Evolutionary conservation across 2,888 invertebrate species (phyloP).

Genomic region (Iphiclides podalirius): DNA sequence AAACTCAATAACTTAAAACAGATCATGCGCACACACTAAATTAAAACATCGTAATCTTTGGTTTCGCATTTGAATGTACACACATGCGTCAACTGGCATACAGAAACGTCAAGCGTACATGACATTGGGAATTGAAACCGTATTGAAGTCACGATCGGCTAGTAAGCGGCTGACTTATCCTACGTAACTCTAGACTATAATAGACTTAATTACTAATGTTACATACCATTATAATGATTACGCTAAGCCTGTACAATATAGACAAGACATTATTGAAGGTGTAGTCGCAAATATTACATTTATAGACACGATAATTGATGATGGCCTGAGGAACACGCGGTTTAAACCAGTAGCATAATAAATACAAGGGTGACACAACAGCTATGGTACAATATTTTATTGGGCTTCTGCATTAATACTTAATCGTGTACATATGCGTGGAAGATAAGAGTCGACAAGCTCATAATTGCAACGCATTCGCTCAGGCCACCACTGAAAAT

Average conservation of each 20-base stretch:
- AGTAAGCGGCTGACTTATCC: background rate
- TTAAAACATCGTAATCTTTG: slow-evolving; percentile 9
- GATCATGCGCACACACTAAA: too few relatives aligned
- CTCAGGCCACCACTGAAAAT: background rate
- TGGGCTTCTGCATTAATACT: too few relatives aligned
- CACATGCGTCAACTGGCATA: background rate
- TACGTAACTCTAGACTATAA: background rate
- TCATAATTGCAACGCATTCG: background rate
- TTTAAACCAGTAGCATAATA: too few relatives aligned
- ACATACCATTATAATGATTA: background rate
- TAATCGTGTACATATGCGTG: too few relatives aligned
- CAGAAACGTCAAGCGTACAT: background rate
- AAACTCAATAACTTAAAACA: too few relatives aligned
- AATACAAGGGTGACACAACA: too few relatives aligned
- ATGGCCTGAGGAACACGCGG: background rate
- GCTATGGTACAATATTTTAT: too few relatives aligned
- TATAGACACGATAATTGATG: background rate
- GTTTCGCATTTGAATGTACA: slow-evolving; percentile 7
- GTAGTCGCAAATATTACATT: background rate
- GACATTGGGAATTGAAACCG: background rate
- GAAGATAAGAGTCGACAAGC: too few relatives aligned
- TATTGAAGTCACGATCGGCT: slow-evolving; percentile 2
- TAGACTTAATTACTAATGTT: background rate
- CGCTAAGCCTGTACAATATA: slow-evolving; percentile 10
- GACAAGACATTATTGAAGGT: background rate